Percentiles rank a stretch among this genome's conserved stretches.
phyloP scores from a whole-genome alignment of 2,113 vertebrate species.

The Protobothrops mucrosquamatus region DNA sequence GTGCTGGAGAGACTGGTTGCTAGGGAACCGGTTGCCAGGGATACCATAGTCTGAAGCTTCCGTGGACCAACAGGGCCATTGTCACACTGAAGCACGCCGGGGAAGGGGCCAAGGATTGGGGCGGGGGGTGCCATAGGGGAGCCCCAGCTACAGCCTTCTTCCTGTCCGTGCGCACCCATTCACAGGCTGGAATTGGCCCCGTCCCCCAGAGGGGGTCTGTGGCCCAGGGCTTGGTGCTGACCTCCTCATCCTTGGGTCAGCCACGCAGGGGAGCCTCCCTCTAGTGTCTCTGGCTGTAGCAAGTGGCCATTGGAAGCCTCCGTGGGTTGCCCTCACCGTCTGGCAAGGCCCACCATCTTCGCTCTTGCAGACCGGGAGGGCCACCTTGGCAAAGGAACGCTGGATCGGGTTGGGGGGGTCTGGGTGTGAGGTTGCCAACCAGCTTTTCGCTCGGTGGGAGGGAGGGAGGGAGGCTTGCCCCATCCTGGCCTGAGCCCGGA shows the following conservation, averaged over 20 bases:
- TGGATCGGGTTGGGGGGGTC: not conserved
- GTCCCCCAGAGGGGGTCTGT: not conserved
- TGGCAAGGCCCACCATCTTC: not conserved
- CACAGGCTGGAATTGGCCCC: not conserved
- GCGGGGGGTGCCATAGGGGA: not conserved
- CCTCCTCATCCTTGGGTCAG: too few relatives aligned
- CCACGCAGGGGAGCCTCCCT: not conserved
- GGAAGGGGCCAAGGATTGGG: not conserved
- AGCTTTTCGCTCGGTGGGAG: not conserved
- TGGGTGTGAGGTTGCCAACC: not conserved
- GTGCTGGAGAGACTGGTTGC: not conserved
- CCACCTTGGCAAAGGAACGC: accelerated
- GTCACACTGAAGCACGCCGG: not conserved
- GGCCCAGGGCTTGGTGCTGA: not conserved
- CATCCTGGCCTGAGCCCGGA: not conserved
- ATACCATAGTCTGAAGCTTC: not conserved
- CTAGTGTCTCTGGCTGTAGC: too few relatives aligned
- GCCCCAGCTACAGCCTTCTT: not conserved
- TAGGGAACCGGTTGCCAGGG: not conserved
- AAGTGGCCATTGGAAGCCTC: not conserved
- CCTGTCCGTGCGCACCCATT: not conserved
- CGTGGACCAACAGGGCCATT: not conserved
- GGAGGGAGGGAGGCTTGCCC: not conserved
- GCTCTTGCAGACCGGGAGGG: not conserved
- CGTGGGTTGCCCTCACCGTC: too few relatives aligned